These are phyloP conservation scores for Lipophrys pholis DNA, from an alignment of 2,113 vertebrate species.

Conservation along the genomic window DNA sequence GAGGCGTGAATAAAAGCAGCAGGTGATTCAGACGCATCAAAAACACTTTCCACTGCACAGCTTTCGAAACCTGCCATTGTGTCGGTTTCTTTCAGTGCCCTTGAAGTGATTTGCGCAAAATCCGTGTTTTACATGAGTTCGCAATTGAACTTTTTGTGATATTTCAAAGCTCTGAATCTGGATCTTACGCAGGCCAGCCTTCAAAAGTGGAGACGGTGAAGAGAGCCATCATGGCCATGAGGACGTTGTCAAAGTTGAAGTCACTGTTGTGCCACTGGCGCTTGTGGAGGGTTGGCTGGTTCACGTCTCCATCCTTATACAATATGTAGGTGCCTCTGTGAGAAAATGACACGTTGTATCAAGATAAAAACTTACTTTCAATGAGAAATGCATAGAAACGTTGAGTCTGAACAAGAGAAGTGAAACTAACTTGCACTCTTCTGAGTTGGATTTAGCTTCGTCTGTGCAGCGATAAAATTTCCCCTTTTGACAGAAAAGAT, in stretches of 20 bases:
- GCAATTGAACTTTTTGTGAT: background rate
- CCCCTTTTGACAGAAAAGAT: constrained; percentile 80
- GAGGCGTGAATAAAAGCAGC: background rate
- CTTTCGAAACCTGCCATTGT: background rate
- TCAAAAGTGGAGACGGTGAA: constrained; percentile 99
- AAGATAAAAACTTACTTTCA: background rate
- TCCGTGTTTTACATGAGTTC: background rate
- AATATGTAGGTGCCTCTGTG: constrained; percentile 92
- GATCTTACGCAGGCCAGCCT: constrained; percentile 97
- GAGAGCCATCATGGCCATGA: constrained; percentile 99
- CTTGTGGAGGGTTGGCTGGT: constrained; percentile 91
- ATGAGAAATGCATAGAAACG: background rate
- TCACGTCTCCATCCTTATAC: constrained; percentile 97
- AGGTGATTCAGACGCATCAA: background rate
- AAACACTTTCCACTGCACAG: background rate
- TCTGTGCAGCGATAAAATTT: constrained; percentile 98
- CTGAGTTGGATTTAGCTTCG: constrained; percentile 92
- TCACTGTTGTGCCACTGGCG: constrained; percentile 96
- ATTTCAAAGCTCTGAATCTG: no score
- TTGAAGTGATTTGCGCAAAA: background rate
- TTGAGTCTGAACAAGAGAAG: background rate
- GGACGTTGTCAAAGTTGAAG: constrained; percentile 98
- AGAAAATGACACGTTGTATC: constrained; percentile 14
- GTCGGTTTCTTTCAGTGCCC: background rate
- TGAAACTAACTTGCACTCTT: constrained; percentile 92